phyloP scores from a whole-genome alignment of 2,888 invertebrate genomes.

The Eupithecia dodoneata region DNA sequence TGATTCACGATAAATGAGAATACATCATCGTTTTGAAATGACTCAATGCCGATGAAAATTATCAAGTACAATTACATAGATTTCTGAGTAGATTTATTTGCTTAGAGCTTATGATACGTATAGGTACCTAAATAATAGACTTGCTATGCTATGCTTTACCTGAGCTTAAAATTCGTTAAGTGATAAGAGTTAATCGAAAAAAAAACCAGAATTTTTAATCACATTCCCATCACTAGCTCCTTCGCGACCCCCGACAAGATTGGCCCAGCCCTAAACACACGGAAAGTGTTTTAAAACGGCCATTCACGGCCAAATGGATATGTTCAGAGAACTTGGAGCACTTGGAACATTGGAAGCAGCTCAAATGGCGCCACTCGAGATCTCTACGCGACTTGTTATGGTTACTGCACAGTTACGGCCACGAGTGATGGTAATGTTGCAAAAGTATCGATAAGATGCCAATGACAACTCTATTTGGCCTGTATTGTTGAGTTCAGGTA shows the following conservation, averaged over 20 bases:
- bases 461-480: slow-evolving; percentile 9
- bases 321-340: slow-evolving; percentile 51
- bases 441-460: slow-evolving; percentile 21
- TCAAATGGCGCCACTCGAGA: slow-evolving; percentile 41
- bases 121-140: background rate
- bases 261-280: slow-evolving; percentile 64
- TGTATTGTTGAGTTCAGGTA: slow-evolving; percentile 15
- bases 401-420: slow-evolving; percentile 34
- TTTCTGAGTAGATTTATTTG: background rate
- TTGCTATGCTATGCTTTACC: background rate
- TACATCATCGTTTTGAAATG: slow-evolving; percentile 20
- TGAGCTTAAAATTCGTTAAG: background rate
- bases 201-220: background rate
- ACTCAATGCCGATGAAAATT: slow-evolving; percentile 9
- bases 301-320: slow-evolving; percentile 59
- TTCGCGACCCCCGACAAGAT: slow-evolving; percentile 46
- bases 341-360: slow-evolving; percentile 48
- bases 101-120: background rate
- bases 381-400: slow-evolving; percentile 39
- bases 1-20: slow-evolving; percentile 37
- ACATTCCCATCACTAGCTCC: slow-evolving; percentile 21
- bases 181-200: background rate
- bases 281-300: slow-evolving; percentile 71
- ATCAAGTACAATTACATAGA: background rate
- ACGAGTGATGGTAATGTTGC: slow-evolving; percentile 22